These are phyloP conservation scores for Portunus trituberculatus DNA, from an alignment of 1,140 invertebrate genomes.

Conservation along the genomic window DNA sequence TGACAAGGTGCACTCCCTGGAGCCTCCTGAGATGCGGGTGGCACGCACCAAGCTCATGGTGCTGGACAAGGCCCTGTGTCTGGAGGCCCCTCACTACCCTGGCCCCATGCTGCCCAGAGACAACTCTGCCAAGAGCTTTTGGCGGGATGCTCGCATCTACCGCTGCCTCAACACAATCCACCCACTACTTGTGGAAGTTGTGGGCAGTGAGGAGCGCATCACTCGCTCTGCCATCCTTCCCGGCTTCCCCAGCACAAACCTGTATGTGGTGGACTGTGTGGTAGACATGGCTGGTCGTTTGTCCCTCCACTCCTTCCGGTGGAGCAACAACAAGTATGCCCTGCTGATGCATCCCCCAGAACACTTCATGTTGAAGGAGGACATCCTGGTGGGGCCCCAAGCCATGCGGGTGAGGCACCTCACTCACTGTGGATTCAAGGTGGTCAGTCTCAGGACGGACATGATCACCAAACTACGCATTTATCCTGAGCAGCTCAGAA, in stretches of 20 bases:
- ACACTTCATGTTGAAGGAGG: slow-evolving; percentile 84
- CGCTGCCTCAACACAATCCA: slow-evolving; percentile 82
- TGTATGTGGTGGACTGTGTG: slow-evolving; percentile 85
- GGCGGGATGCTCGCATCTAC: slow-evolving; percentile 83
- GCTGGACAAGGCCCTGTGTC: slow-evolving; percentile 85
- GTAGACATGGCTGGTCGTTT: slow-evolving; percentile 81
- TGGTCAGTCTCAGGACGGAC: slow-evolving; percentile 84
- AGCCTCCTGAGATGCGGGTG: slow-evolving; percentile 78
- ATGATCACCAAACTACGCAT: slow-evolving; percentile 81
- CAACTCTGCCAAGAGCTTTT: slow-evolving; percentile 81
- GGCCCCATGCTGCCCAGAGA: slow-evolving; percentile 84
- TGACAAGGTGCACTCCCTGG: slow-evolving; percentile 82
- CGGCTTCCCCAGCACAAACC: slow-evolving; percentile 83
- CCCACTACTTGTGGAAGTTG: slow-evolving; percentile 80
- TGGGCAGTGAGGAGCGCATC: slow-evolving; percentile 81
- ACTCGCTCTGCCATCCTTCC: slow-evolving; percentile 82
- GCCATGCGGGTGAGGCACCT: slow-evolving; percentile 85
- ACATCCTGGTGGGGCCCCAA: slow-evolving; percentile 84
- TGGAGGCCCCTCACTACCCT: slow-evolving; percentile 84
- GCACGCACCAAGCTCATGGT: slow-evolving; percentile 83
- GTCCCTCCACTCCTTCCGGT: slow-evolving; percentile 64
- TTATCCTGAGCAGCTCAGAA: slow-evolving; percentile 79
- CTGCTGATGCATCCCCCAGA: slow-evolving; percentile 86
- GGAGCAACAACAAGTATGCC: slow-evolving; percentile 79
- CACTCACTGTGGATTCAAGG: slow-evolving; percentile 84